These are phyloP conservation scores for Perca schrenkii DNA, from an alignment of 2,113 vertebrate genomes.

Conservation along the genomic window DNA sequence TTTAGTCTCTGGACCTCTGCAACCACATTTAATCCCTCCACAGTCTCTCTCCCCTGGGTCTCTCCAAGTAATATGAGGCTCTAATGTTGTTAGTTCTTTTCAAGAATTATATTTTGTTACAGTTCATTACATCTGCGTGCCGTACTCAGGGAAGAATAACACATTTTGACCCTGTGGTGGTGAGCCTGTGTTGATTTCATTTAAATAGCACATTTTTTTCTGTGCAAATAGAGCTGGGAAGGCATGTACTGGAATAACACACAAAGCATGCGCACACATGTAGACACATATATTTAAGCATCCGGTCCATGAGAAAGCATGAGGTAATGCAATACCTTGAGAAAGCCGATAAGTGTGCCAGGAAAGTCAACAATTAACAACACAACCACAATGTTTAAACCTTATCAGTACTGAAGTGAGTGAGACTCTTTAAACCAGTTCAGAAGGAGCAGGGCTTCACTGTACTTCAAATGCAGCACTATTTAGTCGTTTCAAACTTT, in stretches of 20 bases:
- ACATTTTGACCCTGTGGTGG: slow-evolving; percentile 38
- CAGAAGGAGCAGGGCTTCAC: neutral
- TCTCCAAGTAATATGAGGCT: slow-evolving; percentile 36
- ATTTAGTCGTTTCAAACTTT: neutral
- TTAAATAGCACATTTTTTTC: slow-evolving; percentile 26
- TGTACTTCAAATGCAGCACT: neutral
- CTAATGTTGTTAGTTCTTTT: slow-evolving; percentile 46
- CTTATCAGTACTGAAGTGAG: too few species aligned
- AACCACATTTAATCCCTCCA: slow-evolving; percentile 41
- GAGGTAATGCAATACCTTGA: neutral
- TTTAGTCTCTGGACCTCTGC: slow-evolving; percentile 51
- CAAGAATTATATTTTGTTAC: slow-evolving; percentile 41
- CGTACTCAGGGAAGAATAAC: slow-evolving; percentile 36
- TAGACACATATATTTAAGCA: neutral
- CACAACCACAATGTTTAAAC: neutral
- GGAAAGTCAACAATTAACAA: neutral
- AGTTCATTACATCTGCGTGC: slow-evolving; percentile 31
- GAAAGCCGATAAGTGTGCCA: neutral
- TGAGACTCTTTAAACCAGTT: too few species aligned
- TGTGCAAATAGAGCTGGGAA: slow-evolving; percentile 27
- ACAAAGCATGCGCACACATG: slow-evolving; percentile 5
- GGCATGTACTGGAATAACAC: slow-evolving; percentile 41
- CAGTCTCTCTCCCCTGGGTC: slow-evolving; percentile 28
- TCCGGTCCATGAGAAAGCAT: neutral
- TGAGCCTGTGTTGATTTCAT: slow-evolving; percentile 34